Base-by-base conservation (phyloP, 2,113 vertebrate genomes). In the Miniopterus natalensis region DNA sequence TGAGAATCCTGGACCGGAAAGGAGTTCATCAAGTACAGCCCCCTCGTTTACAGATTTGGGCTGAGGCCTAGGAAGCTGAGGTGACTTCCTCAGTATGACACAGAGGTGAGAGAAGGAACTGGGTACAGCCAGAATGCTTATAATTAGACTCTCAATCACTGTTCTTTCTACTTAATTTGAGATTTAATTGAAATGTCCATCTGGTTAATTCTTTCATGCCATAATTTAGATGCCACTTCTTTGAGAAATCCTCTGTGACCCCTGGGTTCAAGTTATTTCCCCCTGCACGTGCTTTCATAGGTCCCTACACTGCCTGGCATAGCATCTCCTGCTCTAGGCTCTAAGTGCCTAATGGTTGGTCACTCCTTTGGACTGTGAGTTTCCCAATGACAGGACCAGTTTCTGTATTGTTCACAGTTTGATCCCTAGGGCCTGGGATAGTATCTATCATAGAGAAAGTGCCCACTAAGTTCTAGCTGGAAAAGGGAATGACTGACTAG, bases 201-300 rank as follows among this genome's bases (percentile, higher is more conserved):
- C 55, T 71, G 42, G 73, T 53, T 85, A n/a, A 49, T 86, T 91
- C n/a, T 63, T 84, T 92, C n/a, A 14, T 63, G 21, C 42, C 7
- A 2, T 25, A 71, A 25, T 77, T 45, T 55, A 84, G 40, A n/a
- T 59, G 27, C 11, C n/a, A 61, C 47, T 81, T 75, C 25, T 84
- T 83, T 14, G 15, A 79, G 73, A 63, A 45, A 51, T 6, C 36
- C 8, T 42, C 61, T 18, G 10, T 31, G 45, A 81, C 8, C 4
- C 25, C 9, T 70, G 42, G 20, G 1, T 63, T 79, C 27, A 66
- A n/a, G 20, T 59, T 84, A 6, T 45, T 59, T 47, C 31, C 49
- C 10, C 36, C 40, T 20, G 8, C 15, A 8, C 31, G 23, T 65
- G 84, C 2, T 63, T 53, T 83, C 23, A 7, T 23, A 36, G 47